These are phyloP conservation scores for Anticlea derivata DNA, from an alignment of 2,888 invertebrate species.

Conservation along the genomic window DNA sequence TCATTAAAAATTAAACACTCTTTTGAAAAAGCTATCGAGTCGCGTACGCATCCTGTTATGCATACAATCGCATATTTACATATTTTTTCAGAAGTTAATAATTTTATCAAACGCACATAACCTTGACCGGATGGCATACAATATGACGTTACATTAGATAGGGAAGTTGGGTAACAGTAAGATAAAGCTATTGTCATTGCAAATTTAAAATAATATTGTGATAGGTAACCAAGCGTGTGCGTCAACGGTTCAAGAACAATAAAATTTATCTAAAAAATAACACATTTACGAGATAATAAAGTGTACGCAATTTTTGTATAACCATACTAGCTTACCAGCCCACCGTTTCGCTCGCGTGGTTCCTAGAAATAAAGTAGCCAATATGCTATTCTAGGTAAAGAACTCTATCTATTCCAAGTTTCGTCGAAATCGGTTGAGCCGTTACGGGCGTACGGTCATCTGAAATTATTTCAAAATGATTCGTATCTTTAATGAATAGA, in stretches of 20 bases:
- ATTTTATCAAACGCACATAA: slow-evolving; percentile 37
- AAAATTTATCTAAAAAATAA: slow-evolving; percentile 2
- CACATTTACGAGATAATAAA: background rate
- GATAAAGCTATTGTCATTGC: slow-evolving; percentile 41
- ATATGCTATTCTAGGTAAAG: too few relatives aligned
- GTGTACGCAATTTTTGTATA: background rate
- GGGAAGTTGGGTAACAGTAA: slow-evolving; percentile 38
- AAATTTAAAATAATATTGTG: slow-evolving; percentile 29
- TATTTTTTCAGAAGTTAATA: background rate
- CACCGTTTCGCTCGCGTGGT: too few relatives aligned
- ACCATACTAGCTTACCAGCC: too few relatives aligned
- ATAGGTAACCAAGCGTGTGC: slow-evolving; percentile 27
- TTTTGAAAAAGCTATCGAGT: too few relatives aligned
- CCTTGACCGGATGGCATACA: slow-evolving; percentile 50
- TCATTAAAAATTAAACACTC: too few relatives aligned
- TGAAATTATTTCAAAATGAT: too few relatives aligned
- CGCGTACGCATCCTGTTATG: too few relatives aligned
- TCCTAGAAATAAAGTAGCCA: too few relatives aligned
- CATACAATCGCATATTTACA: background rate
- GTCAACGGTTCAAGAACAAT: slow-evolving; percentile 26
- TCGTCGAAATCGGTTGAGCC: too few relatives aligned
- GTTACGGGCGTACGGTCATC: too few relatives aligned
- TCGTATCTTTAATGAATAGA: too few relatives aligned
- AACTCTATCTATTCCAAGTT: too few relatives aligned
- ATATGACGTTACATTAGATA: slow-evolving; percentile 34